Conservation (phyloP, 2,113 vertebrate species). For the Syngnathoides biaculeatus region DNA sequence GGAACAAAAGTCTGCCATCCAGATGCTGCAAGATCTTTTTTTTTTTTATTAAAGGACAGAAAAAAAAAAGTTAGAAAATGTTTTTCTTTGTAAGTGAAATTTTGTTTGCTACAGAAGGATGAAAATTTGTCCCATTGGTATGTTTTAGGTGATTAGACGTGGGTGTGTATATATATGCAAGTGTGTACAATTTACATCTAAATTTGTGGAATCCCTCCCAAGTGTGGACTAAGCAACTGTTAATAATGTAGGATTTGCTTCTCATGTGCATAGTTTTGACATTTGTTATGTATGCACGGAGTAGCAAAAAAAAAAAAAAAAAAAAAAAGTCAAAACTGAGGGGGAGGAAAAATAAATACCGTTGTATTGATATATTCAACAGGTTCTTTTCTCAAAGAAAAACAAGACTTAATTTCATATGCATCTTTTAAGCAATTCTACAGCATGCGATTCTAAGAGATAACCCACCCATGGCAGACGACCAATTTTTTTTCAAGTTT, state of each 20-base stretch:
- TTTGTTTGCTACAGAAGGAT: constrained; percentile 81
- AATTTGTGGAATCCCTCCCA: constrained; percentile 69
- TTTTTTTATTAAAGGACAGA: constrained; percentile 75
- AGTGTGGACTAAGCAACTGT: constrained; percentile 74
- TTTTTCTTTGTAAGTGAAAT: constrained; percentile 77
- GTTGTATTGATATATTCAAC: constrained; percentile 87
- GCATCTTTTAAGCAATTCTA: constrained; percentile 98
- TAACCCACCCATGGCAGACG: constrained; percentile 98
- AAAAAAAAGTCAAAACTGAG: constrained; percentile 47
- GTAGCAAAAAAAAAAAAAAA: constrained; percentile 78
- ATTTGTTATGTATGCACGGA: constrained; percentile 85
- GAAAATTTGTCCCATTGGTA: constrained; percentile 71
- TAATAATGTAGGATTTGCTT: constrained; percentile 71
- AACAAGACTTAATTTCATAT: constrained; percentile 94
- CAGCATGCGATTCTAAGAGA: constrained; percentile 99
- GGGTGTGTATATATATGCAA: constrained; percentile 47
- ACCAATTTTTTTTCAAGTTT: constrained; percentile 70
- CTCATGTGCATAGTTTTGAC: constrained; percentile 83
- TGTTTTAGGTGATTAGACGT: constrained; percentile 57
- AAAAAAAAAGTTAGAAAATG: constrained; percentile 81
- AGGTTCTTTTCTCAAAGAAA: constrained; percentile 94
- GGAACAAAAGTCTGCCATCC: constrained; percentile 81
- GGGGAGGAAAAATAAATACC: constrained; percentile 79
- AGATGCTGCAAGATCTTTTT: constrained; percentile 79
- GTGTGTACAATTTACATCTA: constrained; percentile 65